Evolutionary conservation across 1,140 invertebrate genomes (phyloP).

Genomic region (Drosophila malerkotliana): DNA sequence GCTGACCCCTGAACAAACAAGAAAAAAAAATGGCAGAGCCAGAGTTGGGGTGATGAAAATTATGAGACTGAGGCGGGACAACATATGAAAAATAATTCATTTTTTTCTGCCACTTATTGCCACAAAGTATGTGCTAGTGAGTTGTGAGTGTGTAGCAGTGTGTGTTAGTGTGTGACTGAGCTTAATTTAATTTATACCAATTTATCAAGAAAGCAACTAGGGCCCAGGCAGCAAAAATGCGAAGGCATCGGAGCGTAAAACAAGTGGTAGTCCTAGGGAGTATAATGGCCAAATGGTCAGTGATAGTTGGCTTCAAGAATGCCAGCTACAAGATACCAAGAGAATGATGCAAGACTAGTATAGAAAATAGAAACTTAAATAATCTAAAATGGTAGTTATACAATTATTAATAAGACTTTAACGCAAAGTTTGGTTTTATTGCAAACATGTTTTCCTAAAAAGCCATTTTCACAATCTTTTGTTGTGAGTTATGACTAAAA

Average conservation of each 20-base stretch:
- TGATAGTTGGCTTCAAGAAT: conserved; percentile 4
- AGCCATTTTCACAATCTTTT: too few relatives aligned
- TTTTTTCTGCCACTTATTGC: conserved; percentile 62
- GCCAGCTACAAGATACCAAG: not conserved
- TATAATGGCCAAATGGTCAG: conserved; percentile 11
- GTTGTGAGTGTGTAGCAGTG: not conserved
- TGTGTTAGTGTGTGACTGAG: conserved; percentile 43
- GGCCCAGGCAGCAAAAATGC: conserved; percentile 27
- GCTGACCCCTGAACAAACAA: conserved; percentile 43
- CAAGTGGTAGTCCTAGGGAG: conserved; percentile 40
- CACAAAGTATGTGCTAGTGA: conserved; percentile 36
- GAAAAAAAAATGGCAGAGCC: conserved; percentile 49
- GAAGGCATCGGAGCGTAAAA: conserved; percentile 67
- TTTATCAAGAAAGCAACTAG: conserved; percentile 60
- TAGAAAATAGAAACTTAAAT: not conserved
- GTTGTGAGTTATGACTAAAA: too few relatives aligned
- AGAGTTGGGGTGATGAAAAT: conserved; percentile 46
- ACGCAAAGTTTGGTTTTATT: too few relatives aligned
- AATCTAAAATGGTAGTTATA: too few relatives aligned
- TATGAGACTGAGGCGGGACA: conserved; percentile 49
- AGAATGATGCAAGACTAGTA: not conserved
- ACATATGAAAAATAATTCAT: conserved; percentile 77
- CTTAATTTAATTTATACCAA: conserved; percentile 79
- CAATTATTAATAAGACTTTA: too few relatives aligned
- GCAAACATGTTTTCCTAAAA: too few relatives aligned